phyloP scores from a whole-genome alignment of 2,888 invertebrate species.

The Nemoura dubitans region DNA sequence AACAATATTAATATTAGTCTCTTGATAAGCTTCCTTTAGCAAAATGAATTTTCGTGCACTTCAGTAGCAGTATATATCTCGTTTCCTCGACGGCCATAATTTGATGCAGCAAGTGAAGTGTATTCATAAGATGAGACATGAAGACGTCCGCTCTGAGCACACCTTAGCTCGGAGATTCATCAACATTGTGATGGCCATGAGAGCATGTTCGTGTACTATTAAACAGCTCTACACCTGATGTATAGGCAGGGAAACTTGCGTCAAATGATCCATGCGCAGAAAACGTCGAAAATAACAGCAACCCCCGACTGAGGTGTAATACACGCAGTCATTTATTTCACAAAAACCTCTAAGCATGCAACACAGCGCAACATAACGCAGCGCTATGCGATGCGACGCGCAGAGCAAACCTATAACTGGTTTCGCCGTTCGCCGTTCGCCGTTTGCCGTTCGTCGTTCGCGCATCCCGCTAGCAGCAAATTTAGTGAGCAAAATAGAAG shows the following conservation, averaged over 20 bases:
- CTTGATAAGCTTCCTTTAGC: background rate
- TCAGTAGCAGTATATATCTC: background rate
- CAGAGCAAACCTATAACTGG: too few relatives aligned
- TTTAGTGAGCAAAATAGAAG: conserved; percentile 7
- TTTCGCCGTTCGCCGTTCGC: too few relatives aligned
- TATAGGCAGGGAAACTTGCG: background rate
- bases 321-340: conserved; percentile 7
- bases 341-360: background rate
- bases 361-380: background rate
- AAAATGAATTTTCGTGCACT: background rate
- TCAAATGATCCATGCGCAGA: background rate
- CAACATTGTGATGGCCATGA: background rate
- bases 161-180: background rate
- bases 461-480: background rate
- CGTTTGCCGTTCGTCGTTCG: too few relatives aligned
- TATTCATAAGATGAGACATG: background rate
- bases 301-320: background rate
- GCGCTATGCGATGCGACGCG: too few relatives aligned
- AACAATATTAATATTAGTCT: background rate
- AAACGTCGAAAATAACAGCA: background rate
- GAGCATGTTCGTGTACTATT: background rate
- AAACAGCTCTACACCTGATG: background rate
- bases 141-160: background rate
- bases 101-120: conserved; percentile 7
- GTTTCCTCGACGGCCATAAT: background rate